phyloP scores from a whole-genome alignment of 2,113 vertebrate species.

The Corythornis madagascariensis region DNA sequence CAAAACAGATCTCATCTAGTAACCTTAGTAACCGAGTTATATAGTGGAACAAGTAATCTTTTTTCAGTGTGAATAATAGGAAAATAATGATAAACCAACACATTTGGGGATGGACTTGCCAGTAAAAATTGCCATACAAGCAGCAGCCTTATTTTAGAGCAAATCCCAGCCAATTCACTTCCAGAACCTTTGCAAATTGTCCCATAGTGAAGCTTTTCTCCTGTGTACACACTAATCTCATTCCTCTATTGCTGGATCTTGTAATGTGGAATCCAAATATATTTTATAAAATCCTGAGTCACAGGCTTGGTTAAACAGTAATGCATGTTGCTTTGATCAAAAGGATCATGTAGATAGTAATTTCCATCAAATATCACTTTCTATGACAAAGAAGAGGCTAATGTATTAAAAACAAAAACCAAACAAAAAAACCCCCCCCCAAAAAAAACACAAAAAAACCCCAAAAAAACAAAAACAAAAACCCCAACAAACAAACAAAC shows the following conservation, averaged over 20 bases:
- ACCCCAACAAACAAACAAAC: too few relatives aligned
- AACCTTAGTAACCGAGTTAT: constrained; percentile 64
- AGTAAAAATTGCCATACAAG: constrained; percentile 12
- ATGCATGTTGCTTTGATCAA: neutral
- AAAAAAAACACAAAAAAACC: too few relatives aligned
- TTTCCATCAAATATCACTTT: neutral
- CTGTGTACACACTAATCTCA: constrained; percentile 3
- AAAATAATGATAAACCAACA: constrained; percentile 55
- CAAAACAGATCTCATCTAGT: constrained; percentile 60
- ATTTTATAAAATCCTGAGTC: constrained; percentile 14
- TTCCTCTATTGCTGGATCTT: constrained; percentile 25
- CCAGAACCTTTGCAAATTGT: constrained; percentile 12
- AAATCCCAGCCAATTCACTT: neutral
- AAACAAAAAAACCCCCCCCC: too few relatives aligned
- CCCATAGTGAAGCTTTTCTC: constrained; percentile 3
- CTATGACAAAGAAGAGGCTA: neutral
- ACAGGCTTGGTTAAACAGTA: neutral
- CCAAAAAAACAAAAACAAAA: neutral
- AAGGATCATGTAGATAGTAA: neutral
- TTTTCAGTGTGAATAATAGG: constrained; percentile 51
- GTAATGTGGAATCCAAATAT: neutral
- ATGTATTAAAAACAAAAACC: neutral
- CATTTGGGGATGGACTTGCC: constrained; percentile 12
- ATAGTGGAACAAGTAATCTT: constrained; percentile 46
- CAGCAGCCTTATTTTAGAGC: neutral